phyloP scores from a whole-genome alignment of 1,140 invertebrate species.

The Leptonema lineaticorne region DNA sequence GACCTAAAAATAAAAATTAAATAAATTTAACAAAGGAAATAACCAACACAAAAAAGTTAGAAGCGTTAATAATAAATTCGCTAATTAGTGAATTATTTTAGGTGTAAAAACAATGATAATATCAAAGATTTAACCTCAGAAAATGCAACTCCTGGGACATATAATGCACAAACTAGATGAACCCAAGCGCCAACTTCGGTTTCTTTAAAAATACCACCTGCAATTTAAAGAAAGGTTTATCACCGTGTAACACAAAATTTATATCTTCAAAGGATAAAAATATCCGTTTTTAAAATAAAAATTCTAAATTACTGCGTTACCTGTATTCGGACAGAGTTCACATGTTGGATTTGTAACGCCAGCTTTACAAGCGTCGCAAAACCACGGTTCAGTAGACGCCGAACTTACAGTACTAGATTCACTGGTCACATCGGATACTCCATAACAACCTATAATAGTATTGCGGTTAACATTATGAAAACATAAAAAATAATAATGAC shows the following conservation, averaged over 20 bases:
- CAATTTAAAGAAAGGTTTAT: no score
- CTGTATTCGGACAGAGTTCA: conserved; percentile 83
- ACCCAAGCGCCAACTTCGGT: conserved; percentile 97
- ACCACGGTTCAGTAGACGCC: conserved; percentile 95
- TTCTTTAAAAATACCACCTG: conserved; percentile 93
- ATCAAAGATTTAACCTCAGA: conserved; percentile 65
- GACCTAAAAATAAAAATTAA: no score
- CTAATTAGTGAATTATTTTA: no score
- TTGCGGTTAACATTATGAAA: no score
- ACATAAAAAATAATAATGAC: no score
- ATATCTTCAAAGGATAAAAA: no score
- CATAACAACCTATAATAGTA: conserved; percentile 83
- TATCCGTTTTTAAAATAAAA: not conserved
- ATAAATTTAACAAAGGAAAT: conserved; percentile 12
- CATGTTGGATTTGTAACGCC: conserved; percentile 82
- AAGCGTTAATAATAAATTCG: not conserved
- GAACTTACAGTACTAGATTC: conserved; percentile 87
- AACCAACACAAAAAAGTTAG: not conserved
- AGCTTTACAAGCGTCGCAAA: conserved; percentile 96
- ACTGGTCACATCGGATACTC: conserved; percentile 90
- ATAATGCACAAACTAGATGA: conserved; percentile 94
- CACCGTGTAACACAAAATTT: no score
- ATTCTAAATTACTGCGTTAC: conserved; percentile 56
- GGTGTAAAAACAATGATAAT: not conserved
- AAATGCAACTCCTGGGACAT: conserved; percentile 96